Evolutionary conservation across 1,140 invertebrate genomes (phyloP).

Genomic region (Drosophila aff.): DNA sequence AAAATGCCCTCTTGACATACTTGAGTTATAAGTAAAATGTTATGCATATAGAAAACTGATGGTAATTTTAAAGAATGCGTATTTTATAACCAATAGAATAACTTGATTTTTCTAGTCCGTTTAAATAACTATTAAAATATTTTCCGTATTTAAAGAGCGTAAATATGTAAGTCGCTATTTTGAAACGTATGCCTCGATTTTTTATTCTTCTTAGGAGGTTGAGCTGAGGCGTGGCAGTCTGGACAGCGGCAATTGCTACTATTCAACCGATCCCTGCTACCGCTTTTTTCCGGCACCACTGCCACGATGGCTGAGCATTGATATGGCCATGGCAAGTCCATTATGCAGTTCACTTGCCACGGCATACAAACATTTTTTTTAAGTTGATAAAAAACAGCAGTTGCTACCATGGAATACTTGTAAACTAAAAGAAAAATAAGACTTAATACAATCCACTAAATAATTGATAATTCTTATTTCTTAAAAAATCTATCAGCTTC

Average conservation of each 20-base stretch:
- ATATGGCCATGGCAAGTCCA: conserved; percentile 71
- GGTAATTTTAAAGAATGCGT: neutral
- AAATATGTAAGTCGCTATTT: neutral
- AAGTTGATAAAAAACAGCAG: conserved; percentile 43
- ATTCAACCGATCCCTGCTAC: neutral
- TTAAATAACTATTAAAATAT: neutral
- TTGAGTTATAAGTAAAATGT: neutral
- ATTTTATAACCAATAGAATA: neutral
- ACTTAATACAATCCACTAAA: neutral
- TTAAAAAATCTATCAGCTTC: neutral
- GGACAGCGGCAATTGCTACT: conserved; percentile 41
- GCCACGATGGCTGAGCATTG: conserved; percentile 62
- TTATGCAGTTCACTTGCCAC: conserved; percentile 74
- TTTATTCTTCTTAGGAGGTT: neutral
- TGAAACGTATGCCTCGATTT: conserved; percentile 64
- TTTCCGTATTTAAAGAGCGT: neutral
- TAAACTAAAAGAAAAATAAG: neutral
- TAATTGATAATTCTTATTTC: neutral
- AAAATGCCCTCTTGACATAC: too few relatives aligned
- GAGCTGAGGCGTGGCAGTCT: conserved; percentile 1
- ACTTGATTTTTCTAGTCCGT: too few relatives aligned
- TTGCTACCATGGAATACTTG: neutral
- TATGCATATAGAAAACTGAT: neutral
- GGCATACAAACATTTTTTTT: conserved; percentile 43
- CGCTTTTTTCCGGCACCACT: neutral